Evolutionary conservation across 2,113 vertebrate species (phyloP), one percentile per base, ranked within the genome.

Genomic region (Neoarius graeffei): DNA sequence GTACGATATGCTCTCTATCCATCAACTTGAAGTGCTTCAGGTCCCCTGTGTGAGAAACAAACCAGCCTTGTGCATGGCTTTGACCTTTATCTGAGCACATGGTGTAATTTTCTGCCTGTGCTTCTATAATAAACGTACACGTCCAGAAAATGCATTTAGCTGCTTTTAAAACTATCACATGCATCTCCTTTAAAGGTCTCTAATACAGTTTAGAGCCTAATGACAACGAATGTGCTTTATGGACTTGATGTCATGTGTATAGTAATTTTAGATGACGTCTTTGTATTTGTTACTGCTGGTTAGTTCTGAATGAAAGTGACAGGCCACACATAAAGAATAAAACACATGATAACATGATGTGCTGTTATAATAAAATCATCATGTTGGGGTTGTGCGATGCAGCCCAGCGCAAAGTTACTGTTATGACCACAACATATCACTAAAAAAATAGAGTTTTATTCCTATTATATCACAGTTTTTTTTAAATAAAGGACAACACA

Each of bases 41-140:
- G 59, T 50, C 83, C 52, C 17, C 20, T 3, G 60, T 27, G 19
- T 54, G 19, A 52, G 54, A 57, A 81, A 60, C 64, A 64, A 42
- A 15, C 59, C 74, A 3, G 17, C 13, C 79, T 85, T n/a, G 74
- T 64, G 19, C 69, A 87, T 76, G 82, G 59, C 52, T 71, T 88
- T 91, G 85, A 87, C 82, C 87, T 88, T 88, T 84, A 81, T 87
- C 77, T 50, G 50, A 89, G 84, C 73, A 57, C 57, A 52, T 14
- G 19, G 11, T 23, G 35, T 60, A 11, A 83, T 54, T 15, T 73
- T n/a, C 54, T 60, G 54, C 30, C 52, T 60, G 20, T 57, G 50
- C 62, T 59, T 54, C 48, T 80, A 67, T 11, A 23, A 52, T 42
- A 4, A 42, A 42, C 42, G 42, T 57, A 27, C 15, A 84, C 86